Evolutionary conservation across 2,797 vertebrate species (phyloP).

Genomic region (Dendrocincla fuliginosa): DNA sequence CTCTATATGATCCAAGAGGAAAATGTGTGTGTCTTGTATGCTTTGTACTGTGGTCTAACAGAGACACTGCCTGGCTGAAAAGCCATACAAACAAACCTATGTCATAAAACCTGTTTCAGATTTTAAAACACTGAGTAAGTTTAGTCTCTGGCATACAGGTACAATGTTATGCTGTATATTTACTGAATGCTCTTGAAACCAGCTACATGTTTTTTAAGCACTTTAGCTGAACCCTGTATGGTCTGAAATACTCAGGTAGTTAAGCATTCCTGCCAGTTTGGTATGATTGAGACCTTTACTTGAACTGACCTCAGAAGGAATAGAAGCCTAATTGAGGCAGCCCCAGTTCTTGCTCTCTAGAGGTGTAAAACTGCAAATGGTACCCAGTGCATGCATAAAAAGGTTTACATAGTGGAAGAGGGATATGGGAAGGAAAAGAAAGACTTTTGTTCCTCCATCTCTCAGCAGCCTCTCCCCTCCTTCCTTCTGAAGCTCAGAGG

Average conservation of each 20-base stretch:
- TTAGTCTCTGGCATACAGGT: neutral
- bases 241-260: constrained; percentile 24
- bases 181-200: neutral
- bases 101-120: neutral
- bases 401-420: constrained; percentile 15
- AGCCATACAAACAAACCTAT: neutral
- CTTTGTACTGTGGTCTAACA: neutral
- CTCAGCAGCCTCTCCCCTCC: neutral
- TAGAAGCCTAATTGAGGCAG: constrained; percentile 46
- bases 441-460: neutral
- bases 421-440: neutral
- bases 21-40: accelerated
- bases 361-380: constrained; percentile 26
- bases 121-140: neutral
- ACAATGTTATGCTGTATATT: neutral
- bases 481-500: neutral
- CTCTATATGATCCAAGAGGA: neutral
- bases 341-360: constrained; percentile 19
- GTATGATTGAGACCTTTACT: constrained; percentile 54
- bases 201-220: neutral
- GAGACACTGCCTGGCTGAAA: neutral
- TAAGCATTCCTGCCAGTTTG: constrained; percentile 27
- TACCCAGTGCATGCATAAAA: constrained; percentile 41
- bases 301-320: constrained; percentile 54
- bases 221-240: neutral